Conservation (phyloP, 2,797 vertebrate species). For the Tamandua tetradactyla region DNA sequence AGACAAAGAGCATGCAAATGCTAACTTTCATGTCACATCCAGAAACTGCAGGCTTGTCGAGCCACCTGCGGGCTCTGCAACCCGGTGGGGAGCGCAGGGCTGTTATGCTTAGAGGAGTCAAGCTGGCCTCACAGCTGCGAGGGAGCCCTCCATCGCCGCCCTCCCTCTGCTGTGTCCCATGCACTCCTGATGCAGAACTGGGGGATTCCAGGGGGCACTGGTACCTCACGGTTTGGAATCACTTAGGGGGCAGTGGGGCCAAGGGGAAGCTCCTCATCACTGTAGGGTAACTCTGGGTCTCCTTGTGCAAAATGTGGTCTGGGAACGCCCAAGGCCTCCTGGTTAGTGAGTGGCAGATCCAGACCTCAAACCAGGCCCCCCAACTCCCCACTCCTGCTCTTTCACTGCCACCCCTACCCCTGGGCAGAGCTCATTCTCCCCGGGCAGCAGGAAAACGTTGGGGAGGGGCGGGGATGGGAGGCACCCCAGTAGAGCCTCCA, state of each 20-base stretch:
- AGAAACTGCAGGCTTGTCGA: constrained; percentile 22
- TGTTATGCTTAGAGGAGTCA: neutral
- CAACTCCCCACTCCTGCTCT: too few relatives aligned
- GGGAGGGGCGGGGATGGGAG: too few relatives aligned
- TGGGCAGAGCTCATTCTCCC: neutral
- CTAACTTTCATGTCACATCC: constrained; percentile 44
- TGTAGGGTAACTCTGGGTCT: rapidly evolving
- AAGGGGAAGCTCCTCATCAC: rapidly evolving
- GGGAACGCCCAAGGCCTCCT: neutral
- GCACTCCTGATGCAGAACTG: rapidly evolving
- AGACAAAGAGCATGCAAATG: neutral
- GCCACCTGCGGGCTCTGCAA: neutral
- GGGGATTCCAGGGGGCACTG: rapidly evolving
- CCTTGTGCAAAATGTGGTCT: neutral
- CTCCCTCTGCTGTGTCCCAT: neutral
- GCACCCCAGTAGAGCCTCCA: too few relatives aligned
- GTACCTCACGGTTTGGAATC: neutral
- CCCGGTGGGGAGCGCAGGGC: neutral
- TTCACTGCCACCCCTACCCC: neutral
- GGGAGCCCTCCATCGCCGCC: neutral
- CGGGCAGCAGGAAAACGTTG: too few relatives aligned
- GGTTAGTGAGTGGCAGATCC: neutral
- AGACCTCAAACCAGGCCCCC: neutral
- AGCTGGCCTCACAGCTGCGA: rapidly evolving
- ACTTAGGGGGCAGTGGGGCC: neutral